These are phyloP conservation scores for Calameuta idolon DNA, from an alignment of 2,888 invertebrate genomes.

Conservation along the genomic window DNA sequence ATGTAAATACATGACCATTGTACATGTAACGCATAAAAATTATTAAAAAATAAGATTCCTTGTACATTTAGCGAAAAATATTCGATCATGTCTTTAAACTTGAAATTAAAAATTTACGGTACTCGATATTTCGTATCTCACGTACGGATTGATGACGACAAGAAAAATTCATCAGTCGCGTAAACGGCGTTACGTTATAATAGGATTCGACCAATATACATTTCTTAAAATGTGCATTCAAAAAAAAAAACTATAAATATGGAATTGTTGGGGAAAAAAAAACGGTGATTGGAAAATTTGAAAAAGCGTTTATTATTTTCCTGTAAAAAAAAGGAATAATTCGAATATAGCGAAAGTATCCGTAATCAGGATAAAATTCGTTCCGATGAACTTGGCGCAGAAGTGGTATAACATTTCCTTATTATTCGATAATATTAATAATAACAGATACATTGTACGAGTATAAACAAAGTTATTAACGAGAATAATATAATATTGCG, in stretches of 20 bases:
- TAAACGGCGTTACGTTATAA: neutral
- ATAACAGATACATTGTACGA: slow-evolving; percentile 58
- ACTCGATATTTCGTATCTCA: neutral
- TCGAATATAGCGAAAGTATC: neutral
- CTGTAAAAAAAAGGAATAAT: neutral
- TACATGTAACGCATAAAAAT: slow-evolving; percentile 26
- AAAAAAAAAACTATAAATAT: neutral
- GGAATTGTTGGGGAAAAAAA: neutral
- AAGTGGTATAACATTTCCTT: slow-evolving; percentile 27
- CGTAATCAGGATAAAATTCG: neutral
- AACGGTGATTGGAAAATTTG: neutral
- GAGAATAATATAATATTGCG: slow-evolving; percentile 64
- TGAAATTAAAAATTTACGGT: neutral
- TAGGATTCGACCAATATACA: neutral
- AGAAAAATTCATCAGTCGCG: neutral
- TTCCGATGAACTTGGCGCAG: neutral
- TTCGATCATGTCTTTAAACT: neutral
- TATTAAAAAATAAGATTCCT: slow-evolving; percentile 6
- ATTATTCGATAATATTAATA: slow-evolving; percentile 56
- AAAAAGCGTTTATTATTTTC: neutral
- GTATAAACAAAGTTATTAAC: slow-evolving; percentile 62
- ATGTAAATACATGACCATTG: slow-evolving; percentile 10
- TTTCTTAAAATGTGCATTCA: neutral
- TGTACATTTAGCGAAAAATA: neutral
- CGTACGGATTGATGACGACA: neutral